Conservation (phyloP, 2,888 invertebrate species). For the Protonemura montana region DNA sequence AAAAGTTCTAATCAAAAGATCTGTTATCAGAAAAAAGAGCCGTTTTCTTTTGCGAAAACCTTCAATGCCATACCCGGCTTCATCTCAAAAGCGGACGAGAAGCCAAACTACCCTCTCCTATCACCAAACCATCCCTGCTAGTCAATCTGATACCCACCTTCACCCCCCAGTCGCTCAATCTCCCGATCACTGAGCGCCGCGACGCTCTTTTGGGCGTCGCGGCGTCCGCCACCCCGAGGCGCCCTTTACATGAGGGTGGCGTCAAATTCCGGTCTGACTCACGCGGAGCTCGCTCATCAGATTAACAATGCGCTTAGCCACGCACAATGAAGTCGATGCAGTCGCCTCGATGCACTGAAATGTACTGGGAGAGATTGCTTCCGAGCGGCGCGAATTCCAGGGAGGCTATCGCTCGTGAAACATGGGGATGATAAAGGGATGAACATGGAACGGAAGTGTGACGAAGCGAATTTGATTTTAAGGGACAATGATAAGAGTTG, state of each 20-base stretch:
- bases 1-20: too few species aligned
- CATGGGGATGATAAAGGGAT: background rate
- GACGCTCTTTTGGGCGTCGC: conserved; percentile 28
- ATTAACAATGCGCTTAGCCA: background rate
- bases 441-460: background rate
- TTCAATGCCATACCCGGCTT: too few species aligned
- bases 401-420: background rate
- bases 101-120: background rate
- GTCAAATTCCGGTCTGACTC: conserved; percentile 25
- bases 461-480: background rate
- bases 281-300: background rate
- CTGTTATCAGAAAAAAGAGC: too few species aligned
- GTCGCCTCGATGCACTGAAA: background rate
- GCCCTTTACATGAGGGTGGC: background rate
- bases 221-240: background rate
- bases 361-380: background rate
- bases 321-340: background rate
- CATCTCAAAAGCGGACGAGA: too few species aligned
- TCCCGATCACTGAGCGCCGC: background rate
- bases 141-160: background rate
- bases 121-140: background rate
- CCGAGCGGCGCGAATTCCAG: background rate
- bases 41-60: too few species aligned
- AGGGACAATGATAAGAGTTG: background rate
- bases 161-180: background rate